Evolutionary conservation across 2,888 invertebrate genomes (phyloP), one percentile per base, ranked within the genome.

Genomic region (Hyppa rectilinea): DNA sequence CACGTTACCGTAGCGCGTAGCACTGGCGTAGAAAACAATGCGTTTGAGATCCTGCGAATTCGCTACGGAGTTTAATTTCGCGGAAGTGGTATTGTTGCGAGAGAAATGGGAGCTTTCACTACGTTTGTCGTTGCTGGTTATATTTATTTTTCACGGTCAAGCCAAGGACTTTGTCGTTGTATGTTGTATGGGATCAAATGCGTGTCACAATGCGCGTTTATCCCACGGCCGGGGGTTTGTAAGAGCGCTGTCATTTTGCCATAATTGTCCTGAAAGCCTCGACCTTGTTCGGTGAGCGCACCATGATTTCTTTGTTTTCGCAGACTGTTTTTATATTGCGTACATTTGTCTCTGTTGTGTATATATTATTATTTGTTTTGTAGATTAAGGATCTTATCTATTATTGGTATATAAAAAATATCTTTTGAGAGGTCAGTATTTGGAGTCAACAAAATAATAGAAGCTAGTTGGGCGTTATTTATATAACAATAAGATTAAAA

Each of bases 141-240:
- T 75, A 68, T 76, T 60, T 80, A 77, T 79, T 68, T 86, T 92
- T 94, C 94, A 93, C 93, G 94, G 94, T 93, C 94, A 94, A 90
- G 87, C 91, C 92, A 93, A 93, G 94, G 93, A 92, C 92, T 91
- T 83, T 75, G 78, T 78, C 81, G 77, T 71, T 80, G 68, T n/a
- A 58, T 72, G 60, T 66, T 53, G 75, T 61, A 73, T 82, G 70
- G 81, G 63, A 70, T 71, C n/a, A 59, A 73, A 65, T 75, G 71
- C 82, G 81, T 81, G 85, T 72, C 81, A 85, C 86, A 84, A 74
- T 80, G 77, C 84, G 81, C 83, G 85, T 68, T 80, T 76, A 83
- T 87, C 85, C 83, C 85, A 83, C 87, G 85, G 83, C 75, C 82
- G 81, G 53, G 59, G 58, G 62, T 60, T 78, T 71, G 71, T 71